These are phyloP conservation scores for Emydura subglobosa DNA, from an alignment of 2,113 vertebrate genomes.

Conservation along the genomic window DNA sequence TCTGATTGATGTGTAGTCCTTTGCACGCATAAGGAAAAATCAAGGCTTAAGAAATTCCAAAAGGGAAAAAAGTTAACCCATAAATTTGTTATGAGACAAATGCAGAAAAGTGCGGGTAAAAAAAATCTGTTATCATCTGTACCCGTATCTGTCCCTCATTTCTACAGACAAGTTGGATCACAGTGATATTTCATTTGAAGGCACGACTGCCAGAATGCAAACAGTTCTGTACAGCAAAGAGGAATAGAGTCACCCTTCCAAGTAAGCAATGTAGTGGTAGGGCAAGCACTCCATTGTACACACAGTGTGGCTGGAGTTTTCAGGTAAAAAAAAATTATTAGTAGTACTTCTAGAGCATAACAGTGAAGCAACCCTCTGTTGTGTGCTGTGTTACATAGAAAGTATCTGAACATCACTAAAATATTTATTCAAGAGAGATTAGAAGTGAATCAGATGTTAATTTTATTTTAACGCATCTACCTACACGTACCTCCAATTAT, in stretches of 20 bases:
- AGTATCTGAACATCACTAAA: background rate
- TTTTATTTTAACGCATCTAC: background rate
- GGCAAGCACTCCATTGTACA: background rate
- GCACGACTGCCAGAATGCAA: background rate
- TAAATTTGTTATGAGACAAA: background rate
- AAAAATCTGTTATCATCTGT: background rate
- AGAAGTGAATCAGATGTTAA: background rate
- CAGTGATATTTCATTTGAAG: background rate
- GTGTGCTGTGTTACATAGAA: accelerated
- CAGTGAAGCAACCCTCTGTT: background rate
- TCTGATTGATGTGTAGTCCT: background rate
- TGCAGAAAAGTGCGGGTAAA: background rate
- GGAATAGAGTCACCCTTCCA: background rate
- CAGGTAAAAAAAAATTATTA: constrained; percentile 1
- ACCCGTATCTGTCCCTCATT: background rate
- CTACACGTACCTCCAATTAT: background rate
- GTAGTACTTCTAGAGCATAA: background rate
- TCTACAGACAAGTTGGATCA: background rate
- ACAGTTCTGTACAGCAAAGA: background rate
- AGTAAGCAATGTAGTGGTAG: background rate
- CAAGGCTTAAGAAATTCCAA: background rate
- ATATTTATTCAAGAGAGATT: background rate
- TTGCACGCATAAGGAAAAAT: background rate
- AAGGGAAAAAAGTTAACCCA: background rate
- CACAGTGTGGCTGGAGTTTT: background rate